These are phyloP conservation scores for Alcis repandata DNA, from an alignment of 2,888 invertebrate genomes.

Conservation along the genomic window DNA sequence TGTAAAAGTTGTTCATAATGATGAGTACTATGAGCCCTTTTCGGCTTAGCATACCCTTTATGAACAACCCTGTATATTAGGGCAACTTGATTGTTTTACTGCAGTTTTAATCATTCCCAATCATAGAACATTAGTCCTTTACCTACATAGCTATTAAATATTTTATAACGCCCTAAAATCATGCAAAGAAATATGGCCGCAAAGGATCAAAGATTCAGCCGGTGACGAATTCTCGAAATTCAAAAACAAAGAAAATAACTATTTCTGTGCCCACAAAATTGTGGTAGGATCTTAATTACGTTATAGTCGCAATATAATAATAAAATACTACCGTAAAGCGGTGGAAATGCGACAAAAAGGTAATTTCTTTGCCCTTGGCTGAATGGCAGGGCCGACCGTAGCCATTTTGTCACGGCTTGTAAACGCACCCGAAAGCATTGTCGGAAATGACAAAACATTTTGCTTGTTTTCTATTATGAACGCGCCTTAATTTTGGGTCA, in stretches of 20 bases:
- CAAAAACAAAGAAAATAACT: constrained; percentile 52
- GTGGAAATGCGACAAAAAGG: constrained; percentile 63
- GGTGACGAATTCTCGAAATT: constrained; percentile 51
- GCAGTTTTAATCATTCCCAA: constrained; percentile 2
- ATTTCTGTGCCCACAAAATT: constrained; percentile 60
- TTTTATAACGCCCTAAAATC: constrained; percentile 40
- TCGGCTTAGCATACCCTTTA: too few species aligned
- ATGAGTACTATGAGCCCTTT: too few species aligned
- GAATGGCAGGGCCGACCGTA: constrained; percentile 54
- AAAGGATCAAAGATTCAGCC: constrained; percentile 46
- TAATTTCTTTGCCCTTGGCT: constrained; percentile 55
- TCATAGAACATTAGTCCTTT: constrained; percentile 32
- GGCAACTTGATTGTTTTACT: neutral
- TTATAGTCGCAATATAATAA: constrained; percentile 73
- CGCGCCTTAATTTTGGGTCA: constrained; percentile 39
- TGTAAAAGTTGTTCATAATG: too few species aligned
- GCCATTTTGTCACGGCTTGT: constrained; percentile 42
- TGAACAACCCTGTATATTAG: too few species aligned
- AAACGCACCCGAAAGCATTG: constrained; percentile 44
- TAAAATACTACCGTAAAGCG: constrained; percentile 76
- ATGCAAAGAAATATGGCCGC: constrained; percentile 33
- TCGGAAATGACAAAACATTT: constrained; percentile 63
- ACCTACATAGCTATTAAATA: constrained; percentile 30
- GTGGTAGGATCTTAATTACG: constrained; percentile 72
- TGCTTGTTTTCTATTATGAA: constrained; percentile 31